Evolutionary conservation across 2,888 invertebrate genomes (phyloP), one percentile per base, ranked within the genome.

Genomic region (Halocaridina rubra): DNA sequence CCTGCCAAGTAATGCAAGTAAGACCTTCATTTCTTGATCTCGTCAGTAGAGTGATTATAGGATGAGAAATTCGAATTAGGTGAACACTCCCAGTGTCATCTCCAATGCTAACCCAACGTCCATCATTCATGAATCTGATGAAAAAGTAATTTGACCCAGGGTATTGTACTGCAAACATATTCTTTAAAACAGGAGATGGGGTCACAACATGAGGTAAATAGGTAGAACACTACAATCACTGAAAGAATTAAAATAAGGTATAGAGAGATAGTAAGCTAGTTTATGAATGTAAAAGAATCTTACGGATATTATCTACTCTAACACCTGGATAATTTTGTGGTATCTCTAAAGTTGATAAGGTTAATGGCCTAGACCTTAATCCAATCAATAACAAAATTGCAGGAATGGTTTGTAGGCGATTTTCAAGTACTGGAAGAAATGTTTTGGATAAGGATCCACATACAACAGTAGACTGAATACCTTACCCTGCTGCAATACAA

Each of bases 1-100:
- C 84, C 84, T 84, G 84, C 84, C 84, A 84, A 19, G 84, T 79
- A 33, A 84, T 74, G 10, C 19, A 16, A 10, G 84, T 84, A 32
- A 84, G 79, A 0, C 84, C 84, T 74, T 79, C 84, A 32, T 67
- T 80, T 0, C 79, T 74, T 3, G 84, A 79, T 8, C 79, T 33
- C 10, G 84, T 84, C 27, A 82, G 61, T 19, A 84, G 75, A 3
- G 59, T 74, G 3, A 57, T 10, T 16, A 72, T 67, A 3, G 84
- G 59, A 22, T 74, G 74, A 30, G 82, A 77, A 33, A 79, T 75
- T 19, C 80, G 22, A 0, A 84, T 33, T n/a, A 84, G 57, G 29
- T 84, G 79, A 7, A 79, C 79, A 22, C 33, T 30, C 2, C 84
- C 84, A n/a, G 16, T 29, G 27, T 84, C 84, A 29, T 84, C 84